These are phyloP conservation scores for Linnaemya vulpina DNA, from an alignment of 2,888 invertebrate genomes.

Conservation along the genomic window DNA sequence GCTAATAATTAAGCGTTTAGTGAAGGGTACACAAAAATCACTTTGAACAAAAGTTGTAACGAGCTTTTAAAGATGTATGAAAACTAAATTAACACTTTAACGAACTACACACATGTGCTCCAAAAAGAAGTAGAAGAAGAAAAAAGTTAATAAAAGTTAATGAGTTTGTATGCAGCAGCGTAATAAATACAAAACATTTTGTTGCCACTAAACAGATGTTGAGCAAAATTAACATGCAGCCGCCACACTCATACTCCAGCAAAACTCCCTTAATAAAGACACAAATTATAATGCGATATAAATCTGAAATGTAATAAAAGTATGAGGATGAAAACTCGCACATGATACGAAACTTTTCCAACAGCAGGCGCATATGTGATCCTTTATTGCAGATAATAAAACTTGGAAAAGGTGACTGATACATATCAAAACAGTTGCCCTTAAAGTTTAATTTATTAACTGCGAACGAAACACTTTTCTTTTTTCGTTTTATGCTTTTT, in stretches of 20 bases:
- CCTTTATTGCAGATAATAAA: background rate
- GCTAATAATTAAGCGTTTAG: background rate
- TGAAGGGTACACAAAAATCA: background rate
- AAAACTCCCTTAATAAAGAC: slow-evolving; percentile 45
- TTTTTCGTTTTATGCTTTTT: background rate
- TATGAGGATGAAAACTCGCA: slow-evolving; percentile 15
- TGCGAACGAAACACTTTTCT: background rate
- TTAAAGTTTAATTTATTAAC: slow-evolving; percentile 66
- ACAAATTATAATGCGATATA: slow-evolving; percentile 63
- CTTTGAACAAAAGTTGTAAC: slow-evolving; percentile 49
- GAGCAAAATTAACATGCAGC: slow-evolving; percentile 59
- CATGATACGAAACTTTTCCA: background rate
- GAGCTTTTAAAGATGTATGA: slow-evolving; percentile 66
- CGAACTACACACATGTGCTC: slow-evolving; percentile 41
- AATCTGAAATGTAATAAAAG: slow-evolving; percentile 21
- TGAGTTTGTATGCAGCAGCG: slow-evolving; percentile 5
- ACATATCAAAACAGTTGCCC: slow-evolving; percentile 43
- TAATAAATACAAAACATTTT: slow-evolving; percentile 45
- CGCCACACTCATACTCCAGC: slow-evolving; percentile 4
- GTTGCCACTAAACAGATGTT: slow-evolving; percentile 67
- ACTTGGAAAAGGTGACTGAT: background rate
- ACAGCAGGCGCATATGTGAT: background rate
- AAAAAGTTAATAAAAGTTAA: background rate
- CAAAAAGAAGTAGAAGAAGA: too few species aligned
- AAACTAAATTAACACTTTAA: slow-evolving; percentile 67